These are phyloP conservation scores for Saccopteryx bilineata DNA, from an alignment of 2,113 vertebrate species.

Conservation along the genomic window DNA sequence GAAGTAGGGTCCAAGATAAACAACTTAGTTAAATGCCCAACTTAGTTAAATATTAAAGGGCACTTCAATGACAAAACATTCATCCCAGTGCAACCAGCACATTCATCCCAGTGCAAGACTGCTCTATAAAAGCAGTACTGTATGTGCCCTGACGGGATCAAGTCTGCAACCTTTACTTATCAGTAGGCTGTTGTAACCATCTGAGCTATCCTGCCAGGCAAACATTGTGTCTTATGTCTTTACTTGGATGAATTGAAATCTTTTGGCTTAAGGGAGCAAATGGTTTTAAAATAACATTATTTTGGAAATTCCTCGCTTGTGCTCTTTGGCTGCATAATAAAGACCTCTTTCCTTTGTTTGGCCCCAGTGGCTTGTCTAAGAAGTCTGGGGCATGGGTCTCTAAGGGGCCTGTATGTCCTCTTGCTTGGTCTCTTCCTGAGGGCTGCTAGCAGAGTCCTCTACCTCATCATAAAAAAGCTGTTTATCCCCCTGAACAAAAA, in stretches of 20 bases:
- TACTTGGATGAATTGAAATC: neutral
- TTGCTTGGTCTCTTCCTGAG: neutral
- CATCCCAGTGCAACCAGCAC: slow-evolving; percentile 52
- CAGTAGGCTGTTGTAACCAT: too few relatives aligned
- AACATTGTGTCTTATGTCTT: neutral
- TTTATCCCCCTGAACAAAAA: too few relatives aligned
- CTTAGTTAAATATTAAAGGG: slow-evolving; percentile 10
- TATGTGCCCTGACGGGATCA: too few relatives aligned
- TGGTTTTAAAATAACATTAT: neutral
- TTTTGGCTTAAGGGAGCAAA: neutral
- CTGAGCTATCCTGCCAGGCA: too few relatives aligned
- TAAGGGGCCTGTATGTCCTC: neutral
- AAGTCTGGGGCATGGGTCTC: neutral
- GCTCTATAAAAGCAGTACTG: neutral
- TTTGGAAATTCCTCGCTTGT: neutral
- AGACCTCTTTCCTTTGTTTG: neutral
- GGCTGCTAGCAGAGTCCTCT: neutral
- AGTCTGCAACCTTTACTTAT: too few relatives aligned
- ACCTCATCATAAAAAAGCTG: neutral
- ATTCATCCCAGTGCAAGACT: neutral
- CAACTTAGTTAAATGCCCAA: slow-evolving; percentile 57
- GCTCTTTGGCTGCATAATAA: neutral
- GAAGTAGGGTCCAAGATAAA: slow-evolving; percentile 3
- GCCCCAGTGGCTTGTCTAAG: neutral
- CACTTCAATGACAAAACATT: slow-evolving; percentile 50